These are phyloP conservation scores for Drosophila prosaltans DNA, from an alignment of 1,140 invertebrate genomes.

Conservation along the genomic window DNA sequence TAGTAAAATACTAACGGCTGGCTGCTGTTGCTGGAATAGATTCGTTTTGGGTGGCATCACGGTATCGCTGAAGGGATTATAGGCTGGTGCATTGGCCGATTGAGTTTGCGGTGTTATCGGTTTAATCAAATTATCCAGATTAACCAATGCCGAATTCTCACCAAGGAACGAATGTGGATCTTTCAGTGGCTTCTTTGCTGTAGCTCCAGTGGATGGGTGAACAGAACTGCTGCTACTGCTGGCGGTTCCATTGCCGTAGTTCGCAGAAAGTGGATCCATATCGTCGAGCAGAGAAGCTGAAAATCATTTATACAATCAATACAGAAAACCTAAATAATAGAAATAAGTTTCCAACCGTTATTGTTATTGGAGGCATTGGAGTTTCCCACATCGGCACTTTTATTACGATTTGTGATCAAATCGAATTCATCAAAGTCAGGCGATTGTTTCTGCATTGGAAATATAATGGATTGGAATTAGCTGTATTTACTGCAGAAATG, in stretches of 20 bases:
- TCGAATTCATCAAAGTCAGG: slow-evolving; percentile 93
- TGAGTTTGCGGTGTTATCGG: slow-evolving; percentile 81
- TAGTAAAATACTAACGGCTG: slow-evolving; percentile 66
- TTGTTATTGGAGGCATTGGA: slow-evolving; percentile 80
- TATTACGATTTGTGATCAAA: slow-evolving; percentile 88
- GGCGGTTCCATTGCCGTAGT: slow-evolving; percentile 58
- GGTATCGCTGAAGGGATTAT: slow-evolving; percentile 82
- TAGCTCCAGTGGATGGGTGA: slow-evolving; percentile 71
- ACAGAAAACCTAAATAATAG: neutral
- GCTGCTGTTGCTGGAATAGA: slow-evolving; percentile 83
- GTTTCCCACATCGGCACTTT: slow-evolving; percentile 80
- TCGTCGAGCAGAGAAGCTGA: slow-evolving; percentile 79
- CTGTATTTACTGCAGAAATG: neutral
- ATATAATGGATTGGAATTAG: neutral
- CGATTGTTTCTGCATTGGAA: slow-evolving; percentile 74
- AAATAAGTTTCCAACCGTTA: slow-evolving; percentile 65
- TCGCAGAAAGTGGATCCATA: slow-evolving; percentile 76
- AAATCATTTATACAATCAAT: neutral
- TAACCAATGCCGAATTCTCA: slow-evolving; percentile 96
- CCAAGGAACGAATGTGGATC: slow-evolving; percentile 96
- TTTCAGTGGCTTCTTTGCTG: slow-evolving; percentile 87
- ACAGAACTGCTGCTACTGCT: slow-evolving; percentile 44
- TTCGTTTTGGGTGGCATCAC: slow-evolving; percentile 82
- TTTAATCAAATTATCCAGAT: slow-evolving; percentile 97
- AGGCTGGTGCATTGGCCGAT: slow-evolving; percentile 63